Percentiles rank a stretch among this genome's conserved stretches.
Evolutionary conservation across 2,797 vertebrate species (phyloP).

Genomic region (Melopsittacus undulatus): DNA sequence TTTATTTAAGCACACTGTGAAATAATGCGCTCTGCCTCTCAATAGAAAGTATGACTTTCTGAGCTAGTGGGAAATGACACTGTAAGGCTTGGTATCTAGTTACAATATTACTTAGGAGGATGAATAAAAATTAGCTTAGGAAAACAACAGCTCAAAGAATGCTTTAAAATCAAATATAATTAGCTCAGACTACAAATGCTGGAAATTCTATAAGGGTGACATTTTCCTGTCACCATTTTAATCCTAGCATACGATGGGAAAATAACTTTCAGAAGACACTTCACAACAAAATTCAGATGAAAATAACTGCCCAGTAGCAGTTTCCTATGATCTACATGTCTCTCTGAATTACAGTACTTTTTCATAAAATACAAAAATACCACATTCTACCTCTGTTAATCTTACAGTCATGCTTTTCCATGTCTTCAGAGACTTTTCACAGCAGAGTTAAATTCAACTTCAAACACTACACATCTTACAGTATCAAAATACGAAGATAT

Average conservation of each 20-base stretch:
- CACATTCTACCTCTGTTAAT: background rate
- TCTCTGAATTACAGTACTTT: background rate
- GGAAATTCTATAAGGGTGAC: background rate
- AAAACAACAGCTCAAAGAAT: background rate
- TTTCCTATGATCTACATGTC: background rate
- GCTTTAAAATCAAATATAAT: constrained; percentile 35
- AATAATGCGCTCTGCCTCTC: constrained; percentile 3
- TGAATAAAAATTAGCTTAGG: background rate
- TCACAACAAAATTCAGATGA: background rate
- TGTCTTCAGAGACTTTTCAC: background rate
- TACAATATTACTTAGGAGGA: background rate
- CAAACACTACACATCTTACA: background rate
- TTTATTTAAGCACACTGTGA: background rate
- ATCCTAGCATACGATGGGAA: background rate
- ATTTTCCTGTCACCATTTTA: background rate
- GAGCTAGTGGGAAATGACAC: constrained; percentile 7
- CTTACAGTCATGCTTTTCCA: background rate
- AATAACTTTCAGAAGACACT: background rate
- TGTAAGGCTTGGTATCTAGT: background rate
- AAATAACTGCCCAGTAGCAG: background rate
- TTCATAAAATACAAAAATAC: background rate
- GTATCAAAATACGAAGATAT: background rate
- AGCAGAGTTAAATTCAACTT: background rate
- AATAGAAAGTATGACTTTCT: background rate
- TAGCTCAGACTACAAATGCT: background rate